Percentiles rank a stretch among this genome's conserved stretches.
These are phyloP conservation scores for Hippocampus abdominalis DNA, from an alignment of 2,113 vertebrate genomes.

Conservation along the genomic window DNA sequence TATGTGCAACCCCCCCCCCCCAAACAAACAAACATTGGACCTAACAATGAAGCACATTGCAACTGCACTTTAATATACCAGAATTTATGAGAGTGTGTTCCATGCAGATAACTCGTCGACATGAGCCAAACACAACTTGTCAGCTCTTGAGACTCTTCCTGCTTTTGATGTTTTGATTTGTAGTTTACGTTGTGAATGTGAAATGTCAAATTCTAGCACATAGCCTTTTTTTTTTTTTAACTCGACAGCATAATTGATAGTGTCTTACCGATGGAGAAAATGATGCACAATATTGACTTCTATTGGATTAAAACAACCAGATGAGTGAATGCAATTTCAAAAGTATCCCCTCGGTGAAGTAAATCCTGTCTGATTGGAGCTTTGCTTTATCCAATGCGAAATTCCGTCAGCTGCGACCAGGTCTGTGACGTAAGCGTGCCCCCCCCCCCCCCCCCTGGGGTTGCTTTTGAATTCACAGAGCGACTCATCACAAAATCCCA, in stretches of 20 bases:
- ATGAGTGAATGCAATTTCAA: constrained; percentile 14
- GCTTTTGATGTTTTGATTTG: neutral
- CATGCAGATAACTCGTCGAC: neutral
- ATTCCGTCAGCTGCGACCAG: constrained; percentile 20
- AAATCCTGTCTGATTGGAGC: constrained; percentile 35
- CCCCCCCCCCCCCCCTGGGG: constrained; percentile 1
- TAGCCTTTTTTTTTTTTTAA: neutral
- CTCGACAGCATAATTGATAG: neutral
- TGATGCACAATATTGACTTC: constrained; percentile 3
- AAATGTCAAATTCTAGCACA: neutral
- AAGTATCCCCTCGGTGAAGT: constrained; percentile 2
- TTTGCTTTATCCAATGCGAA: constrained; percentile 20
- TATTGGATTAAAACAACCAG: constrained; percentile 20
- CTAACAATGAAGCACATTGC: too few species aligned
- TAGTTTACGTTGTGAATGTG: neutral
- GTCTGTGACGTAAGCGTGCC: constrained; percentile 5
- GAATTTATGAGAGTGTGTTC: too few species aligned
- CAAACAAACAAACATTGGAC: too few species aligned
- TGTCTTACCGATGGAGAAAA: neutral
- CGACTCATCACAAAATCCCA: neutral
- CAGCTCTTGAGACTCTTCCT: neutral
- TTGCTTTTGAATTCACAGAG: constrained; percentile 2
- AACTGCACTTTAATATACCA: too few species aligned
- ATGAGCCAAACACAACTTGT: neutral
- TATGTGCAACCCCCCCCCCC: neutral